These are phyloP conservation scores for Caenorhabditis wallacei DNA, from an alignment of 2,888 invertebrate species.

Conservation along the genomic window DNA sequence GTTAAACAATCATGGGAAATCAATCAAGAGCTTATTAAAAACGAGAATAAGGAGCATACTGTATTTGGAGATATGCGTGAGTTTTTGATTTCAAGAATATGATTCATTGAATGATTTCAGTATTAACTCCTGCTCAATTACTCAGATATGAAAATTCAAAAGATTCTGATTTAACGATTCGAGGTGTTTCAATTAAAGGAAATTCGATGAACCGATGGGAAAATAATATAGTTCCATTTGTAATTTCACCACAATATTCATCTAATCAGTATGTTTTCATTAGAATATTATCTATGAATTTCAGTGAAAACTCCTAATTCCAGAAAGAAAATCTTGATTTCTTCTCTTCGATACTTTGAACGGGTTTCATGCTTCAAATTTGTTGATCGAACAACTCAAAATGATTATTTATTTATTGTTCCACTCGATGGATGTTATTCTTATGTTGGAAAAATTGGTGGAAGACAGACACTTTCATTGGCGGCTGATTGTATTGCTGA, in stretches of 20 bases:
- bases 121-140: conserved; percentile 73
- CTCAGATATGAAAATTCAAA: conserved; percentile 61
- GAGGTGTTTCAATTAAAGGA: conserved; percentile 70
- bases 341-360: conserved; percentile 73
- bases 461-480: conserved; percentile 71
- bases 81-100: conserved; percentile 13
- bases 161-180: conserved; percentile 57
- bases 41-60: conserved; percentile 40
- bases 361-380: conserved; percentile 77
- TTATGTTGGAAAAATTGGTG: conserved; percentile 78
- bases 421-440: conserved; percentile 80
- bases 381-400: conserved; percentile 68
- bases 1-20: conserved; percentile 66
- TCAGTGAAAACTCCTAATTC: conserved; percentile 24
- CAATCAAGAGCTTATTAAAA: conserved; percentile 48
- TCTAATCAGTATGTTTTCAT: conserved; percentile 65
- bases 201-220: conserved; percentile 71
- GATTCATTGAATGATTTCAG: conserved; percentile 33
- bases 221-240: conserved; percentile 75
- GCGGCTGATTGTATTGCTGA: conserved; percentile 76
- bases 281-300: neutral
- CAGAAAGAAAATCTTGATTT: conserved; percentile 68
- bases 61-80: conserved; percentile 73
- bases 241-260: conserved; percentile 73
- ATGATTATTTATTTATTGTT: conserved; percentile 75